A percentile compares a stretch with the other conserved stretches of the same genome.
Evolutionary conservation across 1,140 invertebrate genomes (phyloP).

Genomic region (Aphelinus atriplicis): DNA sequence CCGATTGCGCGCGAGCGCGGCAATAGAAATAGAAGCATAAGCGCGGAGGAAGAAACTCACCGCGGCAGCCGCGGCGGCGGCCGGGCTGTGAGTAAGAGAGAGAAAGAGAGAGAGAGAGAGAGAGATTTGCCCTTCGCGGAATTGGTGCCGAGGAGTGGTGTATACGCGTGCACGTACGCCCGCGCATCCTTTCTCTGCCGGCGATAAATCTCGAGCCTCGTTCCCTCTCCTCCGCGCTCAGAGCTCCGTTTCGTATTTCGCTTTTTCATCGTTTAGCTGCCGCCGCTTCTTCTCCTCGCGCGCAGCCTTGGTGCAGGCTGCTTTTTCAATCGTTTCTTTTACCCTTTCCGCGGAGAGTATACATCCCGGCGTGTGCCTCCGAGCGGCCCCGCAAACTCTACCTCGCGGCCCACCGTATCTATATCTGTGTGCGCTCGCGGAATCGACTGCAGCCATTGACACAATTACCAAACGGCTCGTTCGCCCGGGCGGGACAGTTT

Average conservation of each 20-base stretch:
- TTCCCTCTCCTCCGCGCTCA: background rate
- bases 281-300: background rate
- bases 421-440: too few relatives aligned
- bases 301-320: too few relatives aligned
- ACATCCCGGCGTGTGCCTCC: too few relatives aligned
- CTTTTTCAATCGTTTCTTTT: conserved; percentile 24
- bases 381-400: too few relatives aligned
- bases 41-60: background rate
- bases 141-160: background rate
- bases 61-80: background rate
- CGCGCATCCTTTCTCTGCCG: background rate
- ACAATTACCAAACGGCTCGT: too few relatives aligned
- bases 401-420: too few relatives aligned
- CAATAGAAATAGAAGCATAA: background rate
- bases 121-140: background rate
- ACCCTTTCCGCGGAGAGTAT: too few relatives aligned
- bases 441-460: too few relatives aligned
- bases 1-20: too few relatives aligned
- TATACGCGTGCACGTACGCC: background rate
- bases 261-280: conserved; percentile 17
- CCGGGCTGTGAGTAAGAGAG: background rate
- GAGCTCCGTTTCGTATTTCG: conserved; percentile 1
- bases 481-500: too few relatives aligned
- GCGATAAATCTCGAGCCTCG: conserved; percentile 17
- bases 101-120: background rate